Percentiles rank a stretch among this genome's conserved stretches.
These are phyloP conservation scores for Alloscopus bannaensis DNA, from an alignment of 2,888 invertebrate genomes.

Conservation along the genomic window DNA sequence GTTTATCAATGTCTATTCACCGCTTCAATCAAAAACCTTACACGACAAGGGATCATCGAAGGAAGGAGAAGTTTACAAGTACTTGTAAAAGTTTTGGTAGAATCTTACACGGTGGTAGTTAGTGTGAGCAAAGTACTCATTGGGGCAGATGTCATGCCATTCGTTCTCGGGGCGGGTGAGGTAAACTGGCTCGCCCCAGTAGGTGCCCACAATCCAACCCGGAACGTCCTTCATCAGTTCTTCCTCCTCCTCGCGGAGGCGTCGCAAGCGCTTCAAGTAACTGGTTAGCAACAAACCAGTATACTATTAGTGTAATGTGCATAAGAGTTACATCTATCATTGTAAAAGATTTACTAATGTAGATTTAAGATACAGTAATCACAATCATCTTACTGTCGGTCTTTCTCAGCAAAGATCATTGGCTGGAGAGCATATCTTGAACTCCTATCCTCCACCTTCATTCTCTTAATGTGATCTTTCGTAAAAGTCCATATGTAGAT, in stretches of 20 bases:
- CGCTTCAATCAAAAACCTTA: too few species aligned
- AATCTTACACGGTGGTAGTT: slow-evolving; percentile 71
- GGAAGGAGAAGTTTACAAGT: slow-evolving; percentile 44
- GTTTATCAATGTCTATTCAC: too few species aligned
- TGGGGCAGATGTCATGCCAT: slow-evolving; percentile 80
- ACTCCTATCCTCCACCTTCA: slow-evolving; percentile 86
- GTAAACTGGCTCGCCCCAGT: slow-evolving; percentile 89
- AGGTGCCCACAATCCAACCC: slow-evolving; percentile 94
- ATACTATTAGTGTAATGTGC: neutral
- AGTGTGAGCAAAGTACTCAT: slow-evolving; percentile 85
- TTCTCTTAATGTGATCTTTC: slow-evolving; percentile 78
- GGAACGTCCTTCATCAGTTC: slow-evolving; percentile 93
- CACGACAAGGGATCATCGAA: too few species aligned
- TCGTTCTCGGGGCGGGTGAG: slow-evolving; percentile 82
- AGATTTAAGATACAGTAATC: slow-evolving; percentile 12
- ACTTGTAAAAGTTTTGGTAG: slow-evolving; percentile 51
- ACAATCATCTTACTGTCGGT: slow-evolving; percentile 83
- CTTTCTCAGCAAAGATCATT: slow-evolving; percentile 87
- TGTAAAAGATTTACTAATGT: too few species aligned
- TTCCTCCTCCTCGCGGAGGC: slow-evolving; percentile 88
- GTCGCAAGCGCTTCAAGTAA: slow-evolving; percentile 84
- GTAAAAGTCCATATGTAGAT: slow-evolving; percentile 80
- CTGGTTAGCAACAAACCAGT: slow-evolving; percentile 74
- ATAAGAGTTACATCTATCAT: neutral
- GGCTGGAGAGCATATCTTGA: slow-evolving; percentile 86